These are phyloP conservation scores for Zoanthus gigantus DNA, from an alignment of 92 coral and sea anemone genomes.

Conservation along the genomic window DNA sequence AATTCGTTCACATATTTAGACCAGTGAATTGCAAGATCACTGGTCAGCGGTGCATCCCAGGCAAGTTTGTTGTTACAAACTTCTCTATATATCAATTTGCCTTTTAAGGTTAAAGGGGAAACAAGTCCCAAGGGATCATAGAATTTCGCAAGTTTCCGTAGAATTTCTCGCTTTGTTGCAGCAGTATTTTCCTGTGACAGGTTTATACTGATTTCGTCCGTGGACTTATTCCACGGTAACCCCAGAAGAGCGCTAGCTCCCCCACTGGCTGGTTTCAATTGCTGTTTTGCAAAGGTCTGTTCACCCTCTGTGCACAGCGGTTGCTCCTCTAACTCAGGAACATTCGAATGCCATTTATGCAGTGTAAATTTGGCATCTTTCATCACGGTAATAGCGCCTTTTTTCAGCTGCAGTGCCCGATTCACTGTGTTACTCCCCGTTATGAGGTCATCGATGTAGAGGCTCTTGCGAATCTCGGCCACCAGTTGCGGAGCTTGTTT, in stretches of 20 bases:
- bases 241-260: conserved; percentile 40
- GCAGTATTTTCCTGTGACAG: background rate
- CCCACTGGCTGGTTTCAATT: conserved; percentile 14
- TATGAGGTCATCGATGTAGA: background rate
- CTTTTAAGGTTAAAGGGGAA: conserved; percentile 19
- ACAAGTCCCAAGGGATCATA: background rate
- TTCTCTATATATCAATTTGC: conserved; percentile 48
- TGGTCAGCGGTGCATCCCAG: background rate
- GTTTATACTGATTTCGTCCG: background rate
- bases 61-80: background rate
- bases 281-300: conserved; percentile 45
- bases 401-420: background rate
- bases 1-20: background rate
- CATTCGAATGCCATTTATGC: background rate
- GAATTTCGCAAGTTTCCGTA: conserved; percentile 13
- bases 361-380: background rate
- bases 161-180: background rate
- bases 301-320: background rate
- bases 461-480: background rate
- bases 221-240: conserved; percentile 25
- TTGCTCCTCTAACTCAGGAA: background rate
- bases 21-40: background rate
- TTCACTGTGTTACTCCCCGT: background rate
- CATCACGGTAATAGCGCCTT: background rate
- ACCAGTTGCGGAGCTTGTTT: background rate